Percentiles rank a stretch among this genome's conserved stretches.
Conservation (phyloP, 2,113 vertebrate genomes). For the Macquaria ambigua region DNA sequence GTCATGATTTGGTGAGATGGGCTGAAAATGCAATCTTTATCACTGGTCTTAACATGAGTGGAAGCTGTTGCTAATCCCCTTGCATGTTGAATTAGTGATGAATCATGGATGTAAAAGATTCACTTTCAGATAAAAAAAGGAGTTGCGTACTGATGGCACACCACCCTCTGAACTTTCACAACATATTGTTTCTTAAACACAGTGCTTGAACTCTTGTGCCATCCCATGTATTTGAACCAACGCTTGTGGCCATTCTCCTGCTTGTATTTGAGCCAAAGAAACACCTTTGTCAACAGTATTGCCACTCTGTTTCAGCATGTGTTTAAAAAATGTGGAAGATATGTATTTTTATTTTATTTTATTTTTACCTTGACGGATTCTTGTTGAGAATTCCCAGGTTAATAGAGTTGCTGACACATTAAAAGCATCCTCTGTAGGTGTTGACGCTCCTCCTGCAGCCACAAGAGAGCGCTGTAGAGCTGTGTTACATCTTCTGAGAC, state of each 20-base stretch:
- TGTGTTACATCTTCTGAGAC: not conserved
- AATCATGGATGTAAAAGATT: slow-evolving; percentile 10
- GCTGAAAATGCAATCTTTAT: slow-evolving; percentile 18
- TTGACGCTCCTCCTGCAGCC: slow-evolving; percentile 35
- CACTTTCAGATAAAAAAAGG: slow-evolving; percentile 13
- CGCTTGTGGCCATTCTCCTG: slow-evolving; percentile 52
- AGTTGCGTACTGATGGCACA: slow-evolving; percentile 12
- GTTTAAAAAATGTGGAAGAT: slow-evolving; percentile 54
- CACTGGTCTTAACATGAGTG: not conserved
- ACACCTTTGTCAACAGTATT: slow-evolving; percentile 57
- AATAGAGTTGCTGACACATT: slow-evolving; percentile 12
- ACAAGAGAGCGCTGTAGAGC: slow-evolving; percentile 38
- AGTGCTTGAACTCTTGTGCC: slow-evolving; percentile 39
- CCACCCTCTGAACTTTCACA: slow-evolving; percentile 25
- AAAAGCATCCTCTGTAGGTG: slow-evolving; percentile 3
- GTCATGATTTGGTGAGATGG: not conserved
- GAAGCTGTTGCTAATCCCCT: not conserved
- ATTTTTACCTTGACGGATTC: slow-evolving; percentile 32
- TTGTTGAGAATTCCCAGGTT: not conserved
- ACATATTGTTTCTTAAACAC: slow-evolving; percentile 42
- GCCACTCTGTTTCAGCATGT: slow-evolving; percentile 64
- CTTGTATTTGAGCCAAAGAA: slow-evolving; percentile 64
- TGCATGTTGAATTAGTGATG: slow-evolving; percentile 23
- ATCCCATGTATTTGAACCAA: slow-evolving; percentile 49
- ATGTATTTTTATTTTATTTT: slow-evolving; percentile 25